phyloP scores from a whole-genome alignment of 2,888 invertebrate species.

The Eulithis prunata region DNA sequence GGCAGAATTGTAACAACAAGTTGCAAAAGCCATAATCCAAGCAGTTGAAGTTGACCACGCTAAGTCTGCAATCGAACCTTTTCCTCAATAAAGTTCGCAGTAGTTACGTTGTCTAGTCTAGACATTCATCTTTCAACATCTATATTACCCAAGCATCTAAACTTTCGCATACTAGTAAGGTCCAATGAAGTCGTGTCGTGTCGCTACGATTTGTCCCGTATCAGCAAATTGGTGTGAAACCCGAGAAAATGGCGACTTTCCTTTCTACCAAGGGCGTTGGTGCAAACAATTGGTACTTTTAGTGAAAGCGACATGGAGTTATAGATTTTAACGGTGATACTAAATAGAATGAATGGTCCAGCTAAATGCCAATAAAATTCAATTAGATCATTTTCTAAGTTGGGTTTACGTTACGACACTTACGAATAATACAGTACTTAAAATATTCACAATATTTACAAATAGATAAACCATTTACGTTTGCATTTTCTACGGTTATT shows the following conservation, averaged over 20 bases:
- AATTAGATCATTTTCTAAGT: conserved; percentile 1
- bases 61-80: no score
- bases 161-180: no score
- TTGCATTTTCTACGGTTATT: background rate
- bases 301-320: conserved; percentile 54
- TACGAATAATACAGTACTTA: no score
- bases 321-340: conserved; percentile 37
- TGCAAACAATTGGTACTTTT: conserved; percentile 63
- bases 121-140: no score
- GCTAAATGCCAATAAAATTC: conserved; percentile 26
- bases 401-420: background rate
- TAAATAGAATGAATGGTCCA: conserved; percentile 30
- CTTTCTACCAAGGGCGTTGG: conserved; percentile 37
- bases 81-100: no score
- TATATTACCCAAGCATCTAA: no score
- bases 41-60: no score
- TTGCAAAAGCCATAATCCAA: no score
- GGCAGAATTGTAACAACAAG: no score
- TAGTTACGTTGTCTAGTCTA: no score
- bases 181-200: conserved; percentile 2
- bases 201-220: conserved; percentile 55
- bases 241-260: conserved; percentile 55
- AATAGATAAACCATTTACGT: no score
- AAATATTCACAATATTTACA: no score
- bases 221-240: conserved; percentile 67